Conservation (phyloP, 2,888 invertebrate genomes). For the Hemithea aestivaria region DNA sequence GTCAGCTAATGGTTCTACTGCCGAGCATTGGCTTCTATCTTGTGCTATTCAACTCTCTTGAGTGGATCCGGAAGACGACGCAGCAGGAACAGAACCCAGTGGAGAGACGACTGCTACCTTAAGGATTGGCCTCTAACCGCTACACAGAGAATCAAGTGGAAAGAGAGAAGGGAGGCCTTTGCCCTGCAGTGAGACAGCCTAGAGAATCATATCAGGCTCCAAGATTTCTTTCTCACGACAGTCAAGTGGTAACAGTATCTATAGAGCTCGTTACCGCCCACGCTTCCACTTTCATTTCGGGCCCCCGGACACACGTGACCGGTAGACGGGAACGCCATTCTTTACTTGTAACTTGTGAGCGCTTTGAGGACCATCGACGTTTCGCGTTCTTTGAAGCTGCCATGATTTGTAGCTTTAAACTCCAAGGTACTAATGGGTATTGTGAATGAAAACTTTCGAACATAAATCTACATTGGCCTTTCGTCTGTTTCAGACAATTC, state of each 20-base stretch:
- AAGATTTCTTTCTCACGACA: constrained; percentile 58
- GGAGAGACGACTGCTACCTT: too few species aligned
- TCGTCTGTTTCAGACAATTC: too few species aligned
- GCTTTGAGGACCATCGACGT: constrained; percentile 46
- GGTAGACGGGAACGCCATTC: constrained; percentile 53
- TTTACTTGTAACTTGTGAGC: constrained; percentile 43
- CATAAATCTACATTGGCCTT: too few species aligned
- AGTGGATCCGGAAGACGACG: too few species aligned
- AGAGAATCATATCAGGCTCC: too few species aligned
- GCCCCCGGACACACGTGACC: constrained; percentile 62
- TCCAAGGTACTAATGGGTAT: constrained; percentile 52
- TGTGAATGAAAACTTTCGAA: constrained; percentile 38
- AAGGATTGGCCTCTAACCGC: too few species aligned
- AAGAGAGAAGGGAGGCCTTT: constrained; percentile 25
- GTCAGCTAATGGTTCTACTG: too few species aligned
- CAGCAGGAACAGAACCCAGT: too few species aligned
- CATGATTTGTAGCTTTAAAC: constrained; percentile 51
- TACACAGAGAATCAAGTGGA: too few species aligned
- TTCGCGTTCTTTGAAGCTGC: constrained; percentile 44
- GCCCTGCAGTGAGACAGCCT: too few species aligned
- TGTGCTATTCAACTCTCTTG: too few species aligned
- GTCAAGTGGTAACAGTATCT: constrained; percentile 38
- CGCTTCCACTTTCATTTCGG: constrained; percentile 71
- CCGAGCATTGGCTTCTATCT: too few species aligned
- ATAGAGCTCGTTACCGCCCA: constrained; percentile 49